Evolutionary conservation across 2,888 invertebrate species (phyloP), one percentile per base, ranked within the genome.

Genomic region (Heliconius sara): DNA sequence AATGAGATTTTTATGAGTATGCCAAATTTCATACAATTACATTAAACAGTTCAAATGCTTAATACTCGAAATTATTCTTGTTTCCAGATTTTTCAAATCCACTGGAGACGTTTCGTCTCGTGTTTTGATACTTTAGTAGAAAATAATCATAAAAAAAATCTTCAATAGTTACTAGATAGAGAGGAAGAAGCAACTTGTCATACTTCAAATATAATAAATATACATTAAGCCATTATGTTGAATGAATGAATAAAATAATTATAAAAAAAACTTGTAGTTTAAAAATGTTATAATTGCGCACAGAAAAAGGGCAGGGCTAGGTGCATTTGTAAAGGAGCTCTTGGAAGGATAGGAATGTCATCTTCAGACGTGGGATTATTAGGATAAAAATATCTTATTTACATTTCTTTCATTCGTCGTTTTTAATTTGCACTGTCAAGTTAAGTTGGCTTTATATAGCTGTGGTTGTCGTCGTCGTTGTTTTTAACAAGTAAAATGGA

Each of bases 291-390:
- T 73, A 73, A 73, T 73, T 73, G 39, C 60, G 60, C n/a, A 73
- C 34, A 73, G 73, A 34, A 73, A 25, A 39, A 57, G 60, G 39
- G 39, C 16, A 57, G 60, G 25, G 73, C 27, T 34, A n/a, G 22
- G n/a, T 12, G 34, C 60, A 73, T 73, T 73, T 73, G 60, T 73
- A 73, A 72, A 73, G 60, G 60, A 73, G 30, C 73, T 73, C 73
- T 73, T 30, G 73, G 34, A 12, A 73, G 52, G 73, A 73, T 57
- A 34, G 57, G 43, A n/a, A 57, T 73, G 73, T 73, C 73, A 30
- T 73, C 73, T 73, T 73, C 73, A 73, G 73, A 73, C 73, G 34
- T 60, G 6, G 60, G n/a, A 73, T 73, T 73, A 73, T 30, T 73
- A 73, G 34, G n/a, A 73, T 73, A 39, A 60, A 73, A 34, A 60